Conservation (phyloP, 2,113 vertebrate species). For the Falcunculus frontatus region DNA sequence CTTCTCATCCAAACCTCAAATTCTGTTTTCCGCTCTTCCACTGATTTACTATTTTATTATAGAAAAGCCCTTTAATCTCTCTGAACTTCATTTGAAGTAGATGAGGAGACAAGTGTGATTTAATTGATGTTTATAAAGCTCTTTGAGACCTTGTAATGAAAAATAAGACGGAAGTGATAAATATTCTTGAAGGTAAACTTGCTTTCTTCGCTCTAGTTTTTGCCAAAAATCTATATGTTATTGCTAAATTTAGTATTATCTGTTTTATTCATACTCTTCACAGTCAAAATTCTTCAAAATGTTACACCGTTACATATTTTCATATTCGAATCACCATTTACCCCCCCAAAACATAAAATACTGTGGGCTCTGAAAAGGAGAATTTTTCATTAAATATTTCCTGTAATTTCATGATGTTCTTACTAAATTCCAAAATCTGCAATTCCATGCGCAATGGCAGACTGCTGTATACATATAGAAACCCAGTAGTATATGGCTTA, state of each 20-base stretch:
- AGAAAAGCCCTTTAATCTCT: background rate
- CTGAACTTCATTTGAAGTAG: background rate
- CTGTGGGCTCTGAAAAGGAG: background rate
- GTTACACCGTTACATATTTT: background rate
- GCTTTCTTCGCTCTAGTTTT: background rate
- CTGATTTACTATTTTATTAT: background rate
- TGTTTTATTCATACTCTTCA: background rate
- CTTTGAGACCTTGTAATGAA: background rate
- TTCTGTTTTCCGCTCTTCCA: background rate
- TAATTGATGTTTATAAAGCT: constrained; percentile 9
- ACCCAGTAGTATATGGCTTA: background rate
- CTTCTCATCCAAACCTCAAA: background rate
- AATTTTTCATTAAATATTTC: background rate
- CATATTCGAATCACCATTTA: background rate
- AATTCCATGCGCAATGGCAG: background rate
- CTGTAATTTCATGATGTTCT: background rate
- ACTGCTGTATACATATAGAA: background rate
- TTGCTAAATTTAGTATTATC: background rate
- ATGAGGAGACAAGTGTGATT: background rate
- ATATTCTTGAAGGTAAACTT: background rate
- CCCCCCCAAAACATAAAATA: background rate
- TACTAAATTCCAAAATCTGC: background rate
- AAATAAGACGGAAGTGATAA: background rate
- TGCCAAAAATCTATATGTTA: background rate
- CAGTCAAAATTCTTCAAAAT: background rate